Evolutionary conservation across 2,113 vertebrate species (phyloP).

Genomic region (Miniopterus natalensis): DNA sequence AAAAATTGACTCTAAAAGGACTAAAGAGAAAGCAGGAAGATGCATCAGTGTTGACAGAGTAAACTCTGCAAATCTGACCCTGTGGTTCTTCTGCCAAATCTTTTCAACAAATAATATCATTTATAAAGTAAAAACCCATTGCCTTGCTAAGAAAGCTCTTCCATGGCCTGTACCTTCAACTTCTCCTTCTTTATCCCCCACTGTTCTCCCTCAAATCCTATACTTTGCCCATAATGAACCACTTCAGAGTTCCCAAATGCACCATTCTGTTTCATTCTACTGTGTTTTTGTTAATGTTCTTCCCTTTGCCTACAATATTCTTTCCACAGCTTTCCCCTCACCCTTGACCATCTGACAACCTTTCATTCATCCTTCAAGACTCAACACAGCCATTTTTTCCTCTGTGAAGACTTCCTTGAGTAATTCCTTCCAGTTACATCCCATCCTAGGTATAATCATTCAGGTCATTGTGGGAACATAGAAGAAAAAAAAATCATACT

Average conservation of each 20-base stretch:
- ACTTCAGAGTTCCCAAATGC: background rate
- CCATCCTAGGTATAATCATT: background rate
- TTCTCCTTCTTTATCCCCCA: background rate
- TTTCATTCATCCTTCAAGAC: background rate
- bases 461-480: background rate
- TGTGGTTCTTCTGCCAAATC: background rate
- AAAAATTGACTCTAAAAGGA: background rate
- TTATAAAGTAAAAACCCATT: background rate
- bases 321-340: background rate
- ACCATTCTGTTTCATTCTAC: background rate
- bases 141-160: background rate
- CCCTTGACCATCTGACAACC: background rate
- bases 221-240: background rate
- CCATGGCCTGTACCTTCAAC: background rate
- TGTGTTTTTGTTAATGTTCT: background rate
- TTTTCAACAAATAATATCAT: background rate
- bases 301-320: background rate
- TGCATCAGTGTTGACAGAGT: background rate
- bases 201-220: background rate
- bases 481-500: background rate
- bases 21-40: conserved; percentile 4
- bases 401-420: background rate
- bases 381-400: background rate
- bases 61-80: background rate
- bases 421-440: background rate